phyloP scores from a whole-genome alignment of 2,113 vertebrate genomes.

The Grus americana region DNA sequence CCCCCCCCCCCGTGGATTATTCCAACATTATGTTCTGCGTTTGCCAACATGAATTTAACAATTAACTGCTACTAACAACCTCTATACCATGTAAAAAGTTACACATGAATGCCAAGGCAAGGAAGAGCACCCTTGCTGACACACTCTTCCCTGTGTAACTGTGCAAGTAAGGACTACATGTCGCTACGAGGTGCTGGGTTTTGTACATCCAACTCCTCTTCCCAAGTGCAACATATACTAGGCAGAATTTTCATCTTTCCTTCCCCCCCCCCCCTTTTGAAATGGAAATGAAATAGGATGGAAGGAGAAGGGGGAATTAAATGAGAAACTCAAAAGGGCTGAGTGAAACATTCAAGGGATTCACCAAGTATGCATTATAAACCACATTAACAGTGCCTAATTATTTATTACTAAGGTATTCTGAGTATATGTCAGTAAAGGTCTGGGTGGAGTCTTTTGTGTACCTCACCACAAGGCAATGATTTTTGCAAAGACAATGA shows the following conservation, averaged over 20 bases:
- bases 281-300: not conserved
- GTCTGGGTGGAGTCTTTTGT: not conserved
- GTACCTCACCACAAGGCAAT: not conserved
- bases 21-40: not conserved
- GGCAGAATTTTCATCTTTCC: not conserved
- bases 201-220: not conserved
- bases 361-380: not conserved
- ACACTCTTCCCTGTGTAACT: not conserved
- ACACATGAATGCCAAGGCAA: not conserved
- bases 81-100: not conserved
- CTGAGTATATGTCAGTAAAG: not conserved
- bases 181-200: accelerated
- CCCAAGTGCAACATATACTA: not conserved
- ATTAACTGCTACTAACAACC: not conserved
- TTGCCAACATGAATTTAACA: not conserved
- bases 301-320: not conserved
- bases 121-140: not conserved
- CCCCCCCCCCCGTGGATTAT: not conserved
- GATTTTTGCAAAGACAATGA: not conserved
- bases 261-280: not conserved
- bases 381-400: not conserved
- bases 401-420: not conserved
- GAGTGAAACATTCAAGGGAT: not conserved
- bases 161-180: not conserved
- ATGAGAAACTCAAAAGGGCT: not conserved